Conservation (phyloP, 2,797 vertebrate species). For the Nasua narica region DNA sequence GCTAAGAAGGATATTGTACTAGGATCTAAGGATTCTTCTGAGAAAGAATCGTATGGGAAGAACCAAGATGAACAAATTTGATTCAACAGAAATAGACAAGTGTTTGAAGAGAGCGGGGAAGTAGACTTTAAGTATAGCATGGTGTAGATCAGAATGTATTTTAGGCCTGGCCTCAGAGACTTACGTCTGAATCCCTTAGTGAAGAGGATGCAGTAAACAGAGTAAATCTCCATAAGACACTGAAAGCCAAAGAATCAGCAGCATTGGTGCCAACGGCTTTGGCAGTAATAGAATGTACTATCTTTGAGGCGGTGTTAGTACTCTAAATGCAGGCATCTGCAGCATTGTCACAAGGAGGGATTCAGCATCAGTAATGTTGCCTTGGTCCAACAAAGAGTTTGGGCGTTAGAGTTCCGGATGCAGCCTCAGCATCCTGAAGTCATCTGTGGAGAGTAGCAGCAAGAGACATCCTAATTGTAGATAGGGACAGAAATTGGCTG, state of each 20-base stretch:
- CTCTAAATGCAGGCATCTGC: not conserved
- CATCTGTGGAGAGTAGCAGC: not conserved
- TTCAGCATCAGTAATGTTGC: not conserved
- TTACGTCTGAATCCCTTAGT: not conserved
- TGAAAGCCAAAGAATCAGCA: constrained; percentile 24
- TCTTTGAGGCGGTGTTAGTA: not conserved
- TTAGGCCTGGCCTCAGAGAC: not conserved
- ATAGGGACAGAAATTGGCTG: not conserved
- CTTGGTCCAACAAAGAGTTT: not conserved
- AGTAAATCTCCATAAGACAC: not conserved
- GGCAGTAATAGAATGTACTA: not conserved
- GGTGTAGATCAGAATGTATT: not conserved
- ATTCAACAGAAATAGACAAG: not conserved
- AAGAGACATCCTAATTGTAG: not conserved
- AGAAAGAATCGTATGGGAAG: not conserved
- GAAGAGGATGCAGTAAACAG: not conserved
- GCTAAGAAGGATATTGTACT: not conserved
- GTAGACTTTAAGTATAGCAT: not conserved
- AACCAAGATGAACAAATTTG: not conserved
- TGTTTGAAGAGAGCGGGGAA: not conserved
- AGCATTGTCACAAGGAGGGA: not conserved
- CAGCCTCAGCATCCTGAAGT: not conserved
- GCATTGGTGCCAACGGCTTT: not conserved
- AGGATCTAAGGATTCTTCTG: not conserved
- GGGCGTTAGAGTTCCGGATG: not conserved